Evolutionary conservation across 2,888 invertebrate genomes (phyloP), one percentile per base, ranked within the genome.

Genomic region (Hemaris fuciformis): DNA sequence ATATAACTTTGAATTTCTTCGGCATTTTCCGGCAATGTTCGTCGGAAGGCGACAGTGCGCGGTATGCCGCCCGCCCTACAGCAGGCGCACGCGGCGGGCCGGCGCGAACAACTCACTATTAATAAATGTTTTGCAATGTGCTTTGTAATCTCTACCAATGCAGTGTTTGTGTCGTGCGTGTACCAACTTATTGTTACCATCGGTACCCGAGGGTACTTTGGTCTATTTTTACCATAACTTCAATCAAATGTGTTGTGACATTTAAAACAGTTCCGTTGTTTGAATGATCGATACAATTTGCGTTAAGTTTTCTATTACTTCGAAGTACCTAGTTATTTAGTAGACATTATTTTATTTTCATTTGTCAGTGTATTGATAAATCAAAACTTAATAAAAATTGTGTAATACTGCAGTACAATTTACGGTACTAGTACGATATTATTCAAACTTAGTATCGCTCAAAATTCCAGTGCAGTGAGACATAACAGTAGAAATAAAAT

Each of bases 61-160:
- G 84, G 78, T 83, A 83, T 83, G 81, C 85, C 90, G 91, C 90
- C 91, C 89, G 85, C 81, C 83, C 75, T 64, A 63, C 67, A 70
- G 76, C 76, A 73, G 77, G 85, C 87, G 87, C 77, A 74, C 74
- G 82, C 85, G 87, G 80, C 67, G 76, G 79, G 83, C 85, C 87
- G 91, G 90, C 82, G 82, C 81, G 57, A 60, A 61, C 42, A 42
- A 31, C 10, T 5, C 8, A 15, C 22, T 15, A 31, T 31, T 42
- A 27, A 38, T 48, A 8, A 46, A 38, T 23, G 60, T 38, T 57
- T 22, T 41, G n/a, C 34, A 59, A 45, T 18, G 20, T 6, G 20
- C 31, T 46, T 20, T 27, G 59, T 59, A 46, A 34, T 59, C 8
- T 23, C 15, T 6, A 27, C 59, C 25, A 46, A 59, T 38, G 4